Evolutionary conservation across 2,888 invertebrate genomes (phyloP).

Genomic region (Himalopsyche kuldschensis): DNA sequence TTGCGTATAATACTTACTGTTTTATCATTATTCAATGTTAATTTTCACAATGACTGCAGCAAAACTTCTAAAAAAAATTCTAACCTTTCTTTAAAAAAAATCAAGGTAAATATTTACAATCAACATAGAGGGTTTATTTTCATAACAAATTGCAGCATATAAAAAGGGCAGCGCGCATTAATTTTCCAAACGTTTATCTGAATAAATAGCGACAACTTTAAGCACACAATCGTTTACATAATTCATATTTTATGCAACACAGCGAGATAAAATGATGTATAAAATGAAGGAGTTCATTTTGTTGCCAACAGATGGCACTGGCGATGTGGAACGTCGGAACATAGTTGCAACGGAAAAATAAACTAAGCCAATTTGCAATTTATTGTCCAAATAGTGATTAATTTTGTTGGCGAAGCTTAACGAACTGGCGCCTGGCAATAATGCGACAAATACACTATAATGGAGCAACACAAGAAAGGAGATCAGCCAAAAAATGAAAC

Average conservation of each 20-base stretch:
- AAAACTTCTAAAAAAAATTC: too few species aligned
- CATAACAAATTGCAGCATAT: too few species aligned
- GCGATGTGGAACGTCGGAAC: background rate
- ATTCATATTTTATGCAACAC: background rate
- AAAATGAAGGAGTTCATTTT: background rate
- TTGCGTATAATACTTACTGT: too few species aligned
- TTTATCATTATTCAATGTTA: too few species aligned
- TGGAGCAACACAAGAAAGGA: background rate
- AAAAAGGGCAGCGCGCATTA: too few species aligned
- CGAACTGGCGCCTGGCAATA: conserved; percentile 3
- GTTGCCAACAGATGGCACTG: background rate
- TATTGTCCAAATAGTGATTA: conserved; percentile 27
- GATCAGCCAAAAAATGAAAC: too few species aligned
- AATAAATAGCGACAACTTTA: too few species aligned
- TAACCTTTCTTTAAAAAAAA: too few species aligned
- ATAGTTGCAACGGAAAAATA: background rate
- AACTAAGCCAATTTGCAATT: conserved; percentile 26
- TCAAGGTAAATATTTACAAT: too few species aligned
- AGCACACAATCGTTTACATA: background rate
- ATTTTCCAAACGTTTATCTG: too few species aligned
- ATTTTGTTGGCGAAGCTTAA: conserved; percentile 16
- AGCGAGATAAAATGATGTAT: background rate
- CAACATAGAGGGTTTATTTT: too few species aligned
- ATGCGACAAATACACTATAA: background rate
- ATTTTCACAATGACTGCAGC: too few species aligned